Evolutionary conservation across 1,140 invertebrate genomes (phyloP).

Genomic region (Archegozetes longisetosus): DNA sequence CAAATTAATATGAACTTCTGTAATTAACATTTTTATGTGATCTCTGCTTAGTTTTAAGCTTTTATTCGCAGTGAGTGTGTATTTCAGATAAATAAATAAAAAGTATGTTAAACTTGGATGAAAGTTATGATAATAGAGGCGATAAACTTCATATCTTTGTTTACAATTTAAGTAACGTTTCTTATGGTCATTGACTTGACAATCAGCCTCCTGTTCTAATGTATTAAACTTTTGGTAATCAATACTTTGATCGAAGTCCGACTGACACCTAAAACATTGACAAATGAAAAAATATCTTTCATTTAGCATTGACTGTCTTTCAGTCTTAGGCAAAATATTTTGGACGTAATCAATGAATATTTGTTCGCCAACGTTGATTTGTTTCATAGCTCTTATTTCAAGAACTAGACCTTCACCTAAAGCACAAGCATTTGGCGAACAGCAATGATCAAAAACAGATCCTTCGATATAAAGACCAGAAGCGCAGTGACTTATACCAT

Average conservation of each 20-base stretch:
- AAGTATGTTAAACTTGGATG: not conserved
- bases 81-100: not conserved
- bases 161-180: not conserved
- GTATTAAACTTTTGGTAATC: not conserved
- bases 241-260: not conserved
- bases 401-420: conserved; percentile 3
- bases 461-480: conserved; percentile 8
- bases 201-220: not conserved
- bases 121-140: not conserved
- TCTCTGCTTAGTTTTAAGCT: not conserved
- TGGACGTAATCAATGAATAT: conserved; percentile 10
- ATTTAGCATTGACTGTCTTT: not conserved
- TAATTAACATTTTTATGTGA: not conserved
- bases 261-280: conserved; percentile 1
- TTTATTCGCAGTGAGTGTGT: not conserved
- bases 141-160: not conserved
- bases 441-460: conserved; percentile 13
- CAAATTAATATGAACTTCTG: not conserved
- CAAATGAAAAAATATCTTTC: conserved; percentile 12
- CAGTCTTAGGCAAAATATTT: not conserved
- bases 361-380: not conserved
- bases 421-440: conserved; percentile 8
- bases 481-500: conserved; percentile 2
- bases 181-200: not conserved
- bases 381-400: conserved; percentile 3